phyloP scores from a whole-genome alignment of 2,888 invertebrate species.

The Lottia scabra region DNA sequence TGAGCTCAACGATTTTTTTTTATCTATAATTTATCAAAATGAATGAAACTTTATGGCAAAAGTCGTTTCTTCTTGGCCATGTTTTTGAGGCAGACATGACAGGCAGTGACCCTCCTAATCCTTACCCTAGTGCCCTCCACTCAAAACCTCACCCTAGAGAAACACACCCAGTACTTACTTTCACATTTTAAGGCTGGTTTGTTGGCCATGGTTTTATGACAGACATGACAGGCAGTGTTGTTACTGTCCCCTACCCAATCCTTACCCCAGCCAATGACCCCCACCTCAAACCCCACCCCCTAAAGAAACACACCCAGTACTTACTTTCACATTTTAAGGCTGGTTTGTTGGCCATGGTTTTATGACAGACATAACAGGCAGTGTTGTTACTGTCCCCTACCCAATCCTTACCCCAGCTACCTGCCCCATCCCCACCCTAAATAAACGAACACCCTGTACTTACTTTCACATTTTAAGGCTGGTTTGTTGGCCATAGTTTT shows the following conservation, averaged over 20 bases:
- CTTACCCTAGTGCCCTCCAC: too few species aligned
- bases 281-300: too few species aligned
- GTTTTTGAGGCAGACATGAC: too few species aligned
- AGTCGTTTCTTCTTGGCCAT: too few species aligned
- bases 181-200: slow-evolving; percentile 88
- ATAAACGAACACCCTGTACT: slow-evolving; percentile 65
- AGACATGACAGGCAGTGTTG: slow-evolving; percentile 76
- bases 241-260: slow-evolving; percentile 61
- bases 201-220: slow-evolving; percentile 82
- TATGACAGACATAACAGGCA: slow-evolving; percentile 80
- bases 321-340: slow-evolving; percentile 88
- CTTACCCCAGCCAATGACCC: too few species aligned
- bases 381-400: slow-evolving; percentile 67
- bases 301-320: slow-evolving; percentile 58
- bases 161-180: slow-evolving; percentile 74
- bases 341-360: slow-evolving; percentile 82
- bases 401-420: too few species aligned
- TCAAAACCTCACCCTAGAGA: too few species aligned
- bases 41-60: too few species aligned
- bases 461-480: slow-evolving; percentile 87
- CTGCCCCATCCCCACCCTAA: too few species aligned
- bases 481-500: slow-evolving; percentile 84
- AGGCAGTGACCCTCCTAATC: too few species aligned
- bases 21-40: too few species aligned
- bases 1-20: too few species aligned